These are phyloP conservation scores for Rhegmatorhina hoffmannsi DNA, from an alignment of 2,113 vertebrate species.

Conservation along the genomic window DNA sequence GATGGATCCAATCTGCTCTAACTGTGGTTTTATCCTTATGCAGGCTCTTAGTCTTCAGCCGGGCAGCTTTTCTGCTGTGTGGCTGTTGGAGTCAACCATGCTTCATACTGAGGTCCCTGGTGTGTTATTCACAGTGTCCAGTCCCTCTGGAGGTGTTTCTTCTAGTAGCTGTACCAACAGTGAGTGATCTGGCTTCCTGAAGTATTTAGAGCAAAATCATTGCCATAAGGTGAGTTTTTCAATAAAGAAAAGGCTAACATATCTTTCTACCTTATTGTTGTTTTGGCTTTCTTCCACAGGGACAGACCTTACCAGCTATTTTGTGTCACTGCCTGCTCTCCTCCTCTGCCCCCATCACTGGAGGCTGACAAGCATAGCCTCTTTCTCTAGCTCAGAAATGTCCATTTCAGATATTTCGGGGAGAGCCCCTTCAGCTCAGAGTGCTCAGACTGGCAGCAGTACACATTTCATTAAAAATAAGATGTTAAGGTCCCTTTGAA, in stretches of 20 bases:
- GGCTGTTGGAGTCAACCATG: not conserved
- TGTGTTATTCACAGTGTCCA: not conserved
- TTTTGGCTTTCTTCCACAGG: not conserved
- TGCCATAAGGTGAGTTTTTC: not conserved
- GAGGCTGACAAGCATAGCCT: not conserved
- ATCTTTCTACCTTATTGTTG: not conserved
- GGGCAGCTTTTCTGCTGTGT: not conserved
- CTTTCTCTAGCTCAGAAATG: not conserved
- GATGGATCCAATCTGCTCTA: not conserved
- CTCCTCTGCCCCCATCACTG: not conserved
- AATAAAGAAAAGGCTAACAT: not conserved
- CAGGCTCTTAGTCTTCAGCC: not conserved
- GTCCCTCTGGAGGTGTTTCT: not conserved
- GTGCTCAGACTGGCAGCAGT: not conserved
- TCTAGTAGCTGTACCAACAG: not conserved
- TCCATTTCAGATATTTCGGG: not conserved
- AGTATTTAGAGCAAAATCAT: not conserved
- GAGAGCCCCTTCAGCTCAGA: not conserved
- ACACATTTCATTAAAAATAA: not conserved
- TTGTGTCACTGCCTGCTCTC: not conserved
- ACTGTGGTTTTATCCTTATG: not conserved
- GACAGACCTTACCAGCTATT: not conserved
- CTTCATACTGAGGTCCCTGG: not conserved
- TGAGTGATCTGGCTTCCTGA: not conserved
- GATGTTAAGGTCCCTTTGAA: slow-evolving; percentile 10